Base-by-base conservation (phyloP, 1,140 invertebrate species). In the Orchestia grillus region DNA sequence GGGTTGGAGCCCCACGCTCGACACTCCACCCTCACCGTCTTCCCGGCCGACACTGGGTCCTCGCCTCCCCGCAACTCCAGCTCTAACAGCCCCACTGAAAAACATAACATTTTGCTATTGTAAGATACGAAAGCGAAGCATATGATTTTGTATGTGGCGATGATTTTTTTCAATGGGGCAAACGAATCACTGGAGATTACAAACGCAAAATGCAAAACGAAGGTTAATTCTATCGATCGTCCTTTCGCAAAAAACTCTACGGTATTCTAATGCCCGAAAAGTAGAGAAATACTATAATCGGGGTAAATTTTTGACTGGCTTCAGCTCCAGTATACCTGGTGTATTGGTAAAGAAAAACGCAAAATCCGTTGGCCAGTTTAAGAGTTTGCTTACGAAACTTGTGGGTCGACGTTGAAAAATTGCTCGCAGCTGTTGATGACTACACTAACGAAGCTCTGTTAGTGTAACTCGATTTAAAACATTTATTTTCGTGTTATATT, bases 1-100 rank as follows among this genome's bases (percentile, higher is more conserved):
- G 96, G 88, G n/a, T 62, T 87, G 8, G 96, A 96, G 19, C 96
- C 96, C 87, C 87, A 96, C 15, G 96, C 87, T 53, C 45, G 87
- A 42, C 96, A 96, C 87, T 47, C 95, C 41, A 96, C 87, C 19
- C 87, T 15, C 87, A 96, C 44, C 11, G 87, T 47, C 44, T 88
- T 91, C 16, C 90, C 96, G 4, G 90, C 96, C 23, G 96, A 44
- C 23, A 96, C 96, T n/a, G 96, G 96, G 36, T 90, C 77, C 41
- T 44, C 44, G 0, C 41, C 96, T 44, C 96, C 96, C 90, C 88
- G 15, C 41, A 96, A 40, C 92, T 94, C 92, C 92, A 94, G 92
- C 44, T 94, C 92, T n/a, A 94, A 44, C 92, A 94, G 44, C 36
- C 92, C 92, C 92, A 94, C 92, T 94, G 92, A 23, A 3, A n/a